phyloP scores from a whole-genome alignment of 2,888 invertebrate genomes.

The Euphydryas editha region DNA sequence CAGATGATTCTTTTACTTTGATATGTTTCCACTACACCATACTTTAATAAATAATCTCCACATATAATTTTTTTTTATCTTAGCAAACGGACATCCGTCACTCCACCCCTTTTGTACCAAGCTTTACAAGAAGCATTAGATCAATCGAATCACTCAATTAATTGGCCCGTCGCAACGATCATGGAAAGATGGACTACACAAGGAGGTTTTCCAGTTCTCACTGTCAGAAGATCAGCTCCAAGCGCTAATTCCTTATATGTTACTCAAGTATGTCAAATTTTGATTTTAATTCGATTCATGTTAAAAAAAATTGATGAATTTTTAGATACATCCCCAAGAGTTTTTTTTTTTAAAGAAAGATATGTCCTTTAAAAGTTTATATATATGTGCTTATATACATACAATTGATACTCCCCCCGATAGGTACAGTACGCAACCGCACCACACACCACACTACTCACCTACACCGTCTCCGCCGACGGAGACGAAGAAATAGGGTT shows the following conservation, averaged over 20 bases:
- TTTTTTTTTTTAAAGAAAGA: no score
- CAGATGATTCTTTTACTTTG: no score
- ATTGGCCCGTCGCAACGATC: slow-evolving; percentile 80
- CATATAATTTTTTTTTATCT: not conserved
- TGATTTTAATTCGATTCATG: slow-evolving; percentile 5
- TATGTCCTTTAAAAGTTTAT: no score
- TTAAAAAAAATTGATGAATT: not conserved
- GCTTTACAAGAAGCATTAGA: slow-evolving; percentile 57
- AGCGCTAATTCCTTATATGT: slow-evolving; percentile 61
- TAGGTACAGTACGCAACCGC: no score
- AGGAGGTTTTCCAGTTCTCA: slow-evolving; percentile 89
- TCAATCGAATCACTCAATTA: slow-evolving; percentile 56
- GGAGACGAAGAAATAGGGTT: no score
- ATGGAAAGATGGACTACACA: slow-evolving; percentile 90
- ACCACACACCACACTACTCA: no score
- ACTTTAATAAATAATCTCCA: no score
- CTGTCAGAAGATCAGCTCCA: slow-evolving; percentile 76
- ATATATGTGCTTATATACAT: no score
- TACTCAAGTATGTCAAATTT: slow-evolving; percentile 60
- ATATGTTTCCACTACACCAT: no score
- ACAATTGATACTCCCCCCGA: no score
- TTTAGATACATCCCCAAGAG: no score
- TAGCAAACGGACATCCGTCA: slow-evolving; percentile 62
- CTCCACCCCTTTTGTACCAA: slow-evolving; percentile 62
- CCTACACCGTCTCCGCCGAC: no score